Conservation (phyloP, 2,113 vertebrate genomes). For the Notothenia coriiceps region DNA sequence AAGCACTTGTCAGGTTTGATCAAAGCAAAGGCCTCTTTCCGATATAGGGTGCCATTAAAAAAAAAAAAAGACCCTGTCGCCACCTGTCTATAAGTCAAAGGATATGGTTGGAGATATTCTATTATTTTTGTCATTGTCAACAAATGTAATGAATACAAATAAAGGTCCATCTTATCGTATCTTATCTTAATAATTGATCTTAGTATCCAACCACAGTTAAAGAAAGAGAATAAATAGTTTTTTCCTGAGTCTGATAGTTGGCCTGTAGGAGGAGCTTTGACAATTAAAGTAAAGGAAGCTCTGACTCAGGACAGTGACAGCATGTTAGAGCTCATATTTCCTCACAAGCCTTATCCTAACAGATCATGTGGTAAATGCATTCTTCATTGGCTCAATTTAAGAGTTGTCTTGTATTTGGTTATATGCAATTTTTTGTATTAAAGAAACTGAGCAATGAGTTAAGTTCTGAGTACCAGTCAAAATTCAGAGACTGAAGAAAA, state of each 20-base stretch:
- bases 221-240: constrained; percentile 16
- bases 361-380: not conserved
- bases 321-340: not conserved
- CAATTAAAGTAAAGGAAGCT: constrained; percentile 55
- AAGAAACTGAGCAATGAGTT: constrained; percentile 22
- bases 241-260: constrained; percentile 37
- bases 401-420: constrained; percentile 1
- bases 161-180: too few species aligned
- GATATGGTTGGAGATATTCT: not conserved
- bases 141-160: constrained; percentile 1
- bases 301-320: constrained; percentile 6
- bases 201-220: not conserved
- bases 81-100: not conserved
- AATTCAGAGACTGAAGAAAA: constrained; percentile 33
- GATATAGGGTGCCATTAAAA: not conserved
- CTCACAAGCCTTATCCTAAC: not conserved
- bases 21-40: constrained; percentile 1
- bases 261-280: constrained; percentile 81
- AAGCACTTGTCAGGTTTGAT: constrained; percentile 16
- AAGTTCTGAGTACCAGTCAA: constrained; percentile 23
- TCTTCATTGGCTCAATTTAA: constrained; percentile 6
- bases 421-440: not conserved
- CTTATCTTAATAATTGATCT: too few species aligned
- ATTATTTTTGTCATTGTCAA: not conserved
- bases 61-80: not conserved